Conservation (phyloP, 2,888 invertebrate species). For the Hipparchia sbordonii region DNA sequence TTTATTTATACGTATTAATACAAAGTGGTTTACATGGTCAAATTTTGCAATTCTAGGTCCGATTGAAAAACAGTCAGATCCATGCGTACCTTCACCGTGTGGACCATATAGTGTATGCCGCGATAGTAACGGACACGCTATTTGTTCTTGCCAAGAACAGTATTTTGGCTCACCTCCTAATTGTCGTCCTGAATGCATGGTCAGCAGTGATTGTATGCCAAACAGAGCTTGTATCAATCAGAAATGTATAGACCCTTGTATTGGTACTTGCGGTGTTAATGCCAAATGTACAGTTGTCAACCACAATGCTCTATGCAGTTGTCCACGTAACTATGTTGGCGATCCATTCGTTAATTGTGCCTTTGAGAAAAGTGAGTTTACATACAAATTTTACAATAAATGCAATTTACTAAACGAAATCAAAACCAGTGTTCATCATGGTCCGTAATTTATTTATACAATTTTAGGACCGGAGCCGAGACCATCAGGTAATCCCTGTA, state of each 20-base stretch:
- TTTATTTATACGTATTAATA: not conserved
- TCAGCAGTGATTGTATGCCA: constrained; percentile 91
- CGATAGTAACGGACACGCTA: constrained; percentile 87
- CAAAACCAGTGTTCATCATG: not conserved
- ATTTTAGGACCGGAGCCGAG: constrained; percentile 80
- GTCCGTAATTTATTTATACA: constrained; percentile 2
- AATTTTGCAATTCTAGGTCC: constrained; percentile 55
- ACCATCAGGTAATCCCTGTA: constrained; percentile 88
- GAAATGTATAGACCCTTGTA: constrained; percentile 92
- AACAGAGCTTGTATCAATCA: constrained; percentile 91
- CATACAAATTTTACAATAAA: constrained; percentile 15
- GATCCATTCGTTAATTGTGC: constrained; percentile 91
- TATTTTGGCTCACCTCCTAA: constrained; percentile 78
- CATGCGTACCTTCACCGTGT: constrained; percentile 87
- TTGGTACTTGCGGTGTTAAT: constrained; percentile 91
- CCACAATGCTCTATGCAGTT: constrained; percentile 93
- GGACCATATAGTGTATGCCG: constrained; percentile 92
- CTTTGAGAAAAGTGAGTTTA: constrained; percentile 85
- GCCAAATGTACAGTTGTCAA: constrained; percentile 92
- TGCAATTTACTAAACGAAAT: not conserved
- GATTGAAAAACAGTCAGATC: constrained; percentile 72
- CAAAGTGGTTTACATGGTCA: not conserved
- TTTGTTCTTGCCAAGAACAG: constrained; percentile 89
- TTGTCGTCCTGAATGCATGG: constrained; percentile 91
- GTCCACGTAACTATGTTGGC: constrained; percentile 88